phyloP scores from a whole-genome alignment of 2,113 vertebrate genomes.

The Psittacula cyanocephala region DNA sequence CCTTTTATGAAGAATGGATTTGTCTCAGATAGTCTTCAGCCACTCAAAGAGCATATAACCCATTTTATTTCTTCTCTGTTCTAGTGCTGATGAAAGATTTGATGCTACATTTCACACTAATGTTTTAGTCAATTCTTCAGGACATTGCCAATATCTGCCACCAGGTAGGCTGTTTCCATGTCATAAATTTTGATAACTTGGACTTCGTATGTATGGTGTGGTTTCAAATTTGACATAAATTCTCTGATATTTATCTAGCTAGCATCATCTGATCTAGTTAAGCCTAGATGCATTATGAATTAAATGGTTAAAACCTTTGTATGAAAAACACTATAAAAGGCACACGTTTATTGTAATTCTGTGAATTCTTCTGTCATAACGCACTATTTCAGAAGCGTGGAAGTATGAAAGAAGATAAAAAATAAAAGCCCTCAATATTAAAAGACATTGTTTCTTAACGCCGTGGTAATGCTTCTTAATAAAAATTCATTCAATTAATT shows the following conservation, averaged over 20 bases:
- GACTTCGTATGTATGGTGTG: not conserved
- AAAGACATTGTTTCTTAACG: not conserved
- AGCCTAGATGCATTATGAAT: not conserved
- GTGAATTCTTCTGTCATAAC: not conserved
- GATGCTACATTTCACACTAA: conserved; percentile 94
- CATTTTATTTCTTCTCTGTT: conserved; percentile 9
- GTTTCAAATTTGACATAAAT: not conserved
- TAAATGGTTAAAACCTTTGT: not conserved
- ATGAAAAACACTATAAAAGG: not conserved
- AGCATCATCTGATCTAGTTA: not conserved
- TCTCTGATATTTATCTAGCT: not conserved
- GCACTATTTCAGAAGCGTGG: not conserved
- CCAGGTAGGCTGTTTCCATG: conserved; percentile 81
- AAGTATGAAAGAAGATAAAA: not conserved
- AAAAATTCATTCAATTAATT: not conserved
- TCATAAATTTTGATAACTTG: not conserved
- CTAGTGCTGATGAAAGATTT: conserved; percentile 92
- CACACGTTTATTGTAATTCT: not conserved
- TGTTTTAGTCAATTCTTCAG: conserved; percentile 86
- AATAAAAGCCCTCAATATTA: not conserved
- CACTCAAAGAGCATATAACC: not conserved
- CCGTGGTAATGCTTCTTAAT: not conserved
- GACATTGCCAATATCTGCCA: conserved; percentile 87
- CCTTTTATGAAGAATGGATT: not conserved
- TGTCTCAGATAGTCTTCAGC: not conserved